Evolutionary conservation across 2,797 vertebrate genomes (phyloP), one percentile per base, ranked within the genome.

Genomic region (Sebastes hopkinsi): DNA sequence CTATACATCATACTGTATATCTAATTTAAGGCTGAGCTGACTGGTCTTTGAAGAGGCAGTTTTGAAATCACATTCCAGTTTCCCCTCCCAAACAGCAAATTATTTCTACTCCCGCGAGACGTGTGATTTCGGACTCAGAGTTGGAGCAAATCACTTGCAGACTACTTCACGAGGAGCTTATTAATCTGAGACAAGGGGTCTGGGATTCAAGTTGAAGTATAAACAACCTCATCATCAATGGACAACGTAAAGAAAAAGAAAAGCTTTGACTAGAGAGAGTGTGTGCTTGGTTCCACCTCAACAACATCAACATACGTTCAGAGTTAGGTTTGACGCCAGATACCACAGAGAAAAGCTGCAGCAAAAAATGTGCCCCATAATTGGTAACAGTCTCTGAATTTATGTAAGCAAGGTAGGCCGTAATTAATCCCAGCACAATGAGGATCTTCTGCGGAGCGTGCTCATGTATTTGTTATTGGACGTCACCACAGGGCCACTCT

Each of bases 401-500:
- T 96, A 96, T 96, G 95, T 96, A 95, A 97, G 95, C 93, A 95
- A 96, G 96, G 97, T 97, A 91, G 84, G 75, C 82, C 88, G 90
- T 95, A 98, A 99, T 98, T 98, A 97, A 97, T 97, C 96, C 97
- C 98, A 99, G 97, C 93, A 94, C 95, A 90, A 94, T 94, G 96
- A 96, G 96, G 96, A 97, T 98, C 96, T 95, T 97, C 97, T 95
- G 85, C 90, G 94, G 95, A 95, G 95, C 94, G 84, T 68, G 82
- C 91, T 95, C 95, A 94, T 96, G 97, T 97, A 97, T 98, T 99
- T 97, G 97, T 98, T 98, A 97, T 97, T 96, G 94, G 95, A 97
- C 95, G 95, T 97, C 96, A 92, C 94, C 90, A 93, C 93, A 94
- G 95, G 95, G 96, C 94, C 95, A 95, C 94, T 97, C 97, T 97